These are phyloP conservation scores for Ctena decussata DNA, from an alignment of 2,888 invertebrate species.

Conservation along the genomic window DNA sequence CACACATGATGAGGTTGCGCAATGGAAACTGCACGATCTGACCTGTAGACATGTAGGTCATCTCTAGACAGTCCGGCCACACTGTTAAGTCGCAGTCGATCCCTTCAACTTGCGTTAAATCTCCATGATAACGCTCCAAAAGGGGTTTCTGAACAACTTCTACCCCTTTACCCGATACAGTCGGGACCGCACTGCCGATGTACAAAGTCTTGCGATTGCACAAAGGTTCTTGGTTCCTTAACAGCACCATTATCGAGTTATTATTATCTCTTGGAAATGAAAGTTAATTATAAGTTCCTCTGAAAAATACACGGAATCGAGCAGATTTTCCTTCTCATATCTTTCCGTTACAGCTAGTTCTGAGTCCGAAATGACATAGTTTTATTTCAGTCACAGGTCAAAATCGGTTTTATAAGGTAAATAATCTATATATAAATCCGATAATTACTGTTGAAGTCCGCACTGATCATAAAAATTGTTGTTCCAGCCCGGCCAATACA, in stretches of 20 bases:
- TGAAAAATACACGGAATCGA: too few relatives aligned
- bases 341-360: too few relatives aligned
- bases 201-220: constrained; percentile 78
- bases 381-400: not conserved
- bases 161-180: constrained; percentile 80
- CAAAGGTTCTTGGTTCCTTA: constrained; percentile 15
- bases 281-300: too few relatives aligned
- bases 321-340: too few relatives aligned
- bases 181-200: constrained; percentile 85
- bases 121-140: constrained; percentile 75
- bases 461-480: not conserved
- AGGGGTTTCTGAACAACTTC: constrained; percentile 83
- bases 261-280: too few relatives aligned
- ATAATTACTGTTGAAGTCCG: not conserved
- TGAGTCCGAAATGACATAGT: not conserved
- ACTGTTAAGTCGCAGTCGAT: constrained; percentile 96
- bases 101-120: constrained; percentile 78
- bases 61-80: constrained; percentile 96
- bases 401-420: too few relatives aligned
- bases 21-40: constrained; percentile 83
- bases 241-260: constrained; percentile 31
- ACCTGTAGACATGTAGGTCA: constrained; percentile 93
- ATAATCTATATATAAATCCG: not conserved
- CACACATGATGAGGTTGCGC: constrained; percentile 81
- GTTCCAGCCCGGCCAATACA: not conserved